Percentiles rank a stretch among this genome's conserved stretches.
Evolutionary conservation across 2,888 invertebrate genomes (phyloP).

Genomic region (Eulithis testata): DNA sequence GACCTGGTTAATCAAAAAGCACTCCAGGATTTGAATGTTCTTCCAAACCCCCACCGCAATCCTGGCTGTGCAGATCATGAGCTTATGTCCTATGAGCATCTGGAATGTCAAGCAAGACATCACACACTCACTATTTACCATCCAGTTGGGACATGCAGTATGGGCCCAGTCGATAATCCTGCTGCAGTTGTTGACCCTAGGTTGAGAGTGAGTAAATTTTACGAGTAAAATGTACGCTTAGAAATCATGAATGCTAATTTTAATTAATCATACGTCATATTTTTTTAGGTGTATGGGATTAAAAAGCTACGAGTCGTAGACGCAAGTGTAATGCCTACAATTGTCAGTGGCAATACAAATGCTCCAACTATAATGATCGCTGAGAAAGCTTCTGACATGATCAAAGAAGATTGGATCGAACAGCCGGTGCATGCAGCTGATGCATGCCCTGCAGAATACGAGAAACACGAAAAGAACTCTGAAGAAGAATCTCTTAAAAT

Average conservation of each 20-base stretch:
- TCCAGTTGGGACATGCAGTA: conserved; percentile 92
- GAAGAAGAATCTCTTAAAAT: conserved; percentile 47
- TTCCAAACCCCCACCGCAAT: conserved; percentile 86
- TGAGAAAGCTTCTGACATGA: conserved; percentile 92
- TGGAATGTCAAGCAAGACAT: conserved; percentile 90
- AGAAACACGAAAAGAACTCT: conserved; percentile 43
- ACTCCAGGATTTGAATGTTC: conserved; percentile 85
- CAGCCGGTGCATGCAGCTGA: conserved; percentile 40
- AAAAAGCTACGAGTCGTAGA: conserved; percentile 90
- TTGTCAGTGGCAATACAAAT: conserved; percentile 92
- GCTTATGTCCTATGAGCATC: conserved; percentile 89
- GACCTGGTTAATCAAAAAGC: conserved; percentile 84
- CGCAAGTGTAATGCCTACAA: conserved; percentile 92
- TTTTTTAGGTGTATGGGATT: conserved; percentile 86
- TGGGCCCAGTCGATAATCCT: conserved; percentile 86
- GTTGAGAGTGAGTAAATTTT: conserved; percentile 60
- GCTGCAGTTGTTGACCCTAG: conserved; percentile 89
- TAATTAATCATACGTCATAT: background rate
- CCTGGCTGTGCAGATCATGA: conserved; percentile 87
- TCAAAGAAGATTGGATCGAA: conserved; percentile 88
- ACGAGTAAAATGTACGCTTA: background rate
- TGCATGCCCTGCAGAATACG: conserved; percentile 44
- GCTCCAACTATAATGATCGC: conserved; percentile 94
- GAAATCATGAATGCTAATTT: background rate
- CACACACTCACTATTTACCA: conserved; percentile 93